Conservation (phyloP, 2,888 invertebrate species). For the Steinernema carpocapsae region DNA sequence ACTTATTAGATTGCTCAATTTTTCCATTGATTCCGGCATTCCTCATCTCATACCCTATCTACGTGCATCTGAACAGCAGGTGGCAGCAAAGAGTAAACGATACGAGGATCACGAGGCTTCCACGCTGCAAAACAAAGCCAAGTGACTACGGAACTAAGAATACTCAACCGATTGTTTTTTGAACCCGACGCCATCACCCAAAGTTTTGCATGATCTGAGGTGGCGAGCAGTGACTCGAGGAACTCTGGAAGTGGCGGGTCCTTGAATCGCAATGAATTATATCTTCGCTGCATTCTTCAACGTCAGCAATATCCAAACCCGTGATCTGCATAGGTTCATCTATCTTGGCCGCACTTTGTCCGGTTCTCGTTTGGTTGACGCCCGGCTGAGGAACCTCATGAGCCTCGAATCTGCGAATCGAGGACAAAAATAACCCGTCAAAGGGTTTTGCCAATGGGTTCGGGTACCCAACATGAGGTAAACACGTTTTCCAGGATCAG, state of each 20-base stretch:
- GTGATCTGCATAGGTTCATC: no score
- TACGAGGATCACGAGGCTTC: not conserved
- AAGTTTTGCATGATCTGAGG: no score
- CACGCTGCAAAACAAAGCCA: not conserved
- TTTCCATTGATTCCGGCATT: no score
- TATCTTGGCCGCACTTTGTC: not conserved
- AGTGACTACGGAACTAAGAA: not conserved
- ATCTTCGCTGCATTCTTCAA: no score
- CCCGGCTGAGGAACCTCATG: not conserved
- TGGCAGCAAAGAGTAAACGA: slow-evolving; percentile 8
- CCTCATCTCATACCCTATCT: not conserved
- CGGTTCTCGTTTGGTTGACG: not conserved
- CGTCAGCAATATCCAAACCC: no score
- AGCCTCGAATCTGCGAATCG: not conserved
- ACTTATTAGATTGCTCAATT: no score
- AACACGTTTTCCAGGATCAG: slow-evolving; percentile 26
- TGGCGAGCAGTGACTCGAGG: no score
- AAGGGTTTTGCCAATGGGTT: no score
- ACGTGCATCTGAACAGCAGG: not conserved
- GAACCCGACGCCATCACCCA: no score
- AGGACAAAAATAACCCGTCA: no score
- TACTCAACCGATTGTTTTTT: not conserved
- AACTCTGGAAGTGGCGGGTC: no score
- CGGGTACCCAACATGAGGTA: slow-evolving; percentile 8
- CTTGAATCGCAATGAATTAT: no score